A percentile compares a stretch with the other conserved stretches of the same genome.
These are phyloP conservation scores for Monomorium pharaonis DNA, from an alignment of 1,140 invertebrate genomes.

Conservation along the genomic window DNA sequence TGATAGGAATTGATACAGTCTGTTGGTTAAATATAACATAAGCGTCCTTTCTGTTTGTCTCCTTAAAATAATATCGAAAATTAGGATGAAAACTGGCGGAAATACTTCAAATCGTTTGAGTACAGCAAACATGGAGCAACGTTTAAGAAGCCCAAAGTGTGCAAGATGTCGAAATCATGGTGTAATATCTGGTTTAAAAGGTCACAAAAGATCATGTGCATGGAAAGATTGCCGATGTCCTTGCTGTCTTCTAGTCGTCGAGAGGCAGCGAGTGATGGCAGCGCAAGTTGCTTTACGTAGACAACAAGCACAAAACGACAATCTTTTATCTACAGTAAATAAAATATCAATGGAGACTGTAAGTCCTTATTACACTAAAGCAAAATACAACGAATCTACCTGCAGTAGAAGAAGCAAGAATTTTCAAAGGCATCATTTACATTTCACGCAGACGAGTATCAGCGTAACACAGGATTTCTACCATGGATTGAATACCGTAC, in stretches of 20 bases:
- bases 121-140: slow-evolving; percentile 70
- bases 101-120: slow-evolving; percentile 39
- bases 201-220: slow-evolving; percentile 92
- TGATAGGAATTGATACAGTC: background rate
- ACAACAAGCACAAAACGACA: slow-evolving; percentile 86
- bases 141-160: slow-evolving; percentile 92
- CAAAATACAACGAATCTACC: slow-evolving; percentile 26
- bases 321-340: slow-evolving; percentile 60
- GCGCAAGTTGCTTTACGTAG: slow-evolving; percentile 89
- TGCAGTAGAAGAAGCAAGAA: slow-evolving; percentile 78
- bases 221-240: slow-evolving; percentile 94
- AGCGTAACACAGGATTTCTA: slow-evolving; percentile 80
- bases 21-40: background rate
- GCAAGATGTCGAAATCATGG: slow-evolving; percentile 95
- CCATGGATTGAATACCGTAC: slow-evolving; percentile 72
- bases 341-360: background rate
- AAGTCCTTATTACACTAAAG: slow-evolving; percentile 32
- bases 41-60: background rate
- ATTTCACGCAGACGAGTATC: slow-evolving; percentile 80
- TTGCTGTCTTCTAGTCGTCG: slow-evolving; percentile 94
- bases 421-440: slow-evolving; percentile 86
- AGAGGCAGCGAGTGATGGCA: slow-evolving; percentile 95
- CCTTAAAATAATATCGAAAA: background rate
- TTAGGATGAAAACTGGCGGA: slow-evolving; percentile 60
- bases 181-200: slow-evolving; percentile 94